Evolutionary conservation across 2,888 invertebrate species (phyloP).

Genomic region (Trichacis sp.): DNA sequence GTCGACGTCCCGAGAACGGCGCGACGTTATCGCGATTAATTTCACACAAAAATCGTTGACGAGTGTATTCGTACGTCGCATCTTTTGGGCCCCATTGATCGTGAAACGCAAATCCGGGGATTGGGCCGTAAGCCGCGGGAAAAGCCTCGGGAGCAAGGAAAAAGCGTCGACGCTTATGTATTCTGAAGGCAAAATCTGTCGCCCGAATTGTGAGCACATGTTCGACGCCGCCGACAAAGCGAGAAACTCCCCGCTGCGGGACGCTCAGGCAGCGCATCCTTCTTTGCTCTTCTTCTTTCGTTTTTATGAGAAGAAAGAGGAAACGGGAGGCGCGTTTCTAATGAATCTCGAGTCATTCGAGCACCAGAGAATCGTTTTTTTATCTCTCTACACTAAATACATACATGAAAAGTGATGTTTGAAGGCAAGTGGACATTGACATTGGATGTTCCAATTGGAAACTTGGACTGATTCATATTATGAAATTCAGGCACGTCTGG

Average conservation of each 20-base stretch:
- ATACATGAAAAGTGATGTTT: too few species aligned
- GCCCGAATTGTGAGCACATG: slow-evolving; percentile 67
- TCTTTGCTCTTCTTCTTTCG: slow-evolving; percentile 32
- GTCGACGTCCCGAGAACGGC: too few species aligned
- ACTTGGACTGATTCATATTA: too few species aligned
- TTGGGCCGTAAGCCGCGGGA: slow-evolving; percentile 37
- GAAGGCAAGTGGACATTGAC: too few species aligned
- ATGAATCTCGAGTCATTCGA: too few species aligned
- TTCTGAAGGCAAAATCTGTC: slow-evolving; percentile 63
- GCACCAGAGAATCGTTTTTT: too few species aligned
- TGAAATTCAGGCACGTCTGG: too few species aligned
- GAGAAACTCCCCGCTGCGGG: slow-evolving; percentile 54
- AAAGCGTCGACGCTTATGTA: slow-evolving; percentile 42
- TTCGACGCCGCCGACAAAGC: slow-evolving; percentile 64
- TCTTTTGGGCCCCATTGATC: slow-evolving; percentile 15
- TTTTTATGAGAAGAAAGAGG: slow-evolving; percentile 15
- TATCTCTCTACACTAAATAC: too few species aligned
- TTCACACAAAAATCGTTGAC: too few species aligned
- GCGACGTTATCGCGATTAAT: too few species aligned
- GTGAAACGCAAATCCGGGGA: slow-evolving; percentile 26
- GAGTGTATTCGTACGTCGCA: neutral
- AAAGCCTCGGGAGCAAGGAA: neutral
- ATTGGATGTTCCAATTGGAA: too few species aligned
- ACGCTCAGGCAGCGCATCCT: slow-evolving; percentile 44
- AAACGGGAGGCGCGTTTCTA: slow-evolving; percentile 32